Evolutionary conservation across 2,888 invertebrate genomes (phyloP).

Genomic region (Polylopha cassiicola): DNA sequence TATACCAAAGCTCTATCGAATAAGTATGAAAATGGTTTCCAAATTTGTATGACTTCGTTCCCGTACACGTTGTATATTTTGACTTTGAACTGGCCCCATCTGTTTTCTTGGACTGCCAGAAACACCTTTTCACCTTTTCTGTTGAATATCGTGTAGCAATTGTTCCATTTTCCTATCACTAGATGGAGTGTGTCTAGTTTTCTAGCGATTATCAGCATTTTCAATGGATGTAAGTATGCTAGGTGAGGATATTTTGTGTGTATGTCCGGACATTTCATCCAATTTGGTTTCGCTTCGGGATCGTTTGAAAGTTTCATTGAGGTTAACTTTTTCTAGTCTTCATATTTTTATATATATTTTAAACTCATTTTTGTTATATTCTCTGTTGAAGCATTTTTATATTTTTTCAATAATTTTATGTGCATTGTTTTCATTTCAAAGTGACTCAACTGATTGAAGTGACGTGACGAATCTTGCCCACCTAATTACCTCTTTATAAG

Average conservation of each 20-base stretch:
- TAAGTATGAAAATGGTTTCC: constrained; percentile 31
- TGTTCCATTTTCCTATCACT: constrained; percentile 35
- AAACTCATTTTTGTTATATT: too few relatives aligned
- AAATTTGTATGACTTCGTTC: constrained; percentile 50
- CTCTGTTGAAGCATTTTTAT: too few relatives aligned
- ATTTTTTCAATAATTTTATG: too few relatives aligned
- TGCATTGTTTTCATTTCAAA: too few relatives aligned
- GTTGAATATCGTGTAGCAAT: constrained; percentile 51
- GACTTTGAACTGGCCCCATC: constrained; percentile 33
- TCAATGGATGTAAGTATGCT: constrained; percentile 42
- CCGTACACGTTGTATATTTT: constrained; percentile 54
- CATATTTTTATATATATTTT: constrained; percentile 1
- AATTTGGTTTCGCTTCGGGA: constrained; percentile 25
- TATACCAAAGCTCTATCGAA: constrained; percentile 38
- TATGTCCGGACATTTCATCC: constrained; percentile 54
- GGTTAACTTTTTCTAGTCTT: not conserved
- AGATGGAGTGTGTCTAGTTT: constrained; percentile 42
- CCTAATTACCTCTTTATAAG: too few relatives aligned
- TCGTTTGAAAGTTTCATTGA: constrained; percentile 16
- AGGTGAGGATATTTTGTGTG: constrained; percentile 41
- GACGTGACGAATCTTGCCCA: too few relatives aligned
- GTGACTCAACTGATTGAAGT: too few relatives aligned
- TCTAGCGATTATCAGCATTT: constrained; percentile 41
- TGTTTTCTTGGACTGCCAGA: constrained; percentile 38
- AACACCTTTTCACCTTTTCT: constrained; percentile 50